Base-by-base conservation (phyloP, 2,113 vertebrate species). In the Seriola quinqueradiata region DNA sequence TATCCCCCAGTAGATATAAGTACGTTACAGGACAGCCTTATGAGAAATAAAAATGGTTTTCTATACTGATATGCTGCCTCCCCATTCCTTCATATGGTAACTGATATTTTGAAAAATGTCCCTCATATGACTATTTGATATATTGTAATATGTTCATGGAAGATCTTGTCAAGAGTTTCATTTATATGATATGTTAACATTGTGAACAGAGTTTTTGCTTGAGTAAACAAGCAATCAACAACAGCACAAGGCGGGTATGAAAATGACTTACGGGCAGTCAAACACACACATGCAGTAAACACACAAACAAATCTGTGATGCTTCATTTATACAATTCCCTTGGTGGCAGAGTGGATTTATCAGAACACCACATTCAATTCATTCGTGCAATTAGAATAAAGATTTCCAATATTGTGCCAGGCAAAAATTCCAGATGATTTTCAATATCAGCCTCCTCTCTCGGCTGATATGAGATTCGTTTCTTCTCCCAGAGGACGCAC, bases 41-140 rank as follows among this genome's bases (percentile, higher is more conserved):
- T 92, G 91, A 92, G 91, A 94, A 94, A 93, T 93, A 94, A 94
- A 92, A 91, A 89, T 86, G 84, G 75, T 95, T 95, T 96, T 94
- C 91, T 95, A 95, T 92, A 93, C 86, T 86, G 79, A 92, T 76
- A 85, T 72, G 72, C 82, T 80, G 92, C 89, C 79, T 93, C 80
- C 77, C 77, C 75, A 64, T 92, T 92, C 73, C 83, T 93, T 88
- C 42, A 78, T 52, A 67, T 70, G 42, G 46, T 79, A 65, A 83
- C 83, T 61, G 60, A 83, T 76, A 59, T 78, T 65, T 72, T 90
- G 80, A 87, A 50, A 87, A 87, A 88, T 91, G 83, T 72, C 63
- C 72, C 40, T 75, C 61, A 77, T 72, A 87, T 88, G 67, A 74
- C 67, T 55, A 64, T 86, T 70, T 89, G 86, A 91, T 88, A 63